A percentile compares a stretch with the other conserved stretches of the same genome.
Conservation (phyloP, 2,888 invertebrate genomes). For the Nowickia ferox region DNA sequence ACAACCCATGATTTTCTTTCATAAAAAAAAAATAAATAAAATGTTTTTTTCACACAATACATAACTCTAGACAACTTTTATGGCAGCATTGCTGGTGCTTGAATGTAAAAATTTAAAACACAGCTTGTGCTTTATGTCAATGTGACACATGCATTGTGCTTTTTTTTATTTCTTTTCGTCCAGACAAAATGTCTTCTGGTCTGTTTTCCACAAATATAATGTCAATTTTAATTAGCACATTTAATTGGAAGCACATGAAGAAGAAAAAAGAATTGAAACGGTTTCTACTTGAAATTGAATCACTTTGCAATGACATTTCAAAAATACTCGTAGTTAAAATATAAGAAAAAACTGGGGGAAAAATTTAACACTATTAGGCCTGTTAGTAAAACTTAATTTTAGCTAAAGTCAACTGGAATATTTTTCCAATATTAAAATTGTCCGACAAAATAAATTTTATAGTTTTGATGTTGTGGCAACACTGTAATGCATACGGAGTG, state of each 20-base stretch:
- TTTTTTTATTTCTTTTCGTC: conserved; percentile 30
- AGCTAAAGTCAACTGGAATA: too few relatives aligned
- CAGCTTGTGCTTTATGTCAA: conserved; percentile 31
- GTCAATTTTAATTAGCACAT: conserved; percentile 7
- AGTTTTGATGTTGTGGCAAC: too few relatives aligned
- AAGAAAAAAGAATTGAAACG: too few relatives aligned
- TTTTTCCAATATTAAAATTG: too few relatives aligned
- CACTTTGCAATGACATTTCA: too few relatives aligned
- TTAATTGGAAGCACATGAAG: neutral
- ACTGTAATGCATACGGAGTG: too few relatives aligned
- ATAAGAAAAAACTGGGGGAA: too few relatives aligned
- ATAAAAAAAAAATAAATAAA: too few relatives aligned
- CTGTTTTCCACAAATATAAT: conserved; percentile 9
- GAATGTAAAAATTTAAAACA: neutral
- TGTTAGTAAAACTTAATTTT: too few relatives aligned
- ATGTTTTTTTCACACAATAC: neutral
- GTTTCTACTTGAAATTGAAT: neutral
- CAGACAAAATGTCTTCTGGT: conserved; percentile 48
- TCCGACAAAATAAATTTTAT: too few relatives aligned
- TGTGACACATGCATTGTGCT: conserved; percentile 35
- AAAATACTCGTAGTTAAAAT: too few relatives aligned
- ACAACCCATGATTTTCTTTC: conserved; percentile 39
- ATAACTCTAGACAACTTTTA: neutral
- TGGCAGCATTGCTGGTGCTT: neutral
- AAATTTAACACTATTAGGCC: too few relatives aligned